Evolutionary conservation across 2,113 vertebrate genomes (phyloP).

Genomic region (Gallinago jamesoni): DNA sequence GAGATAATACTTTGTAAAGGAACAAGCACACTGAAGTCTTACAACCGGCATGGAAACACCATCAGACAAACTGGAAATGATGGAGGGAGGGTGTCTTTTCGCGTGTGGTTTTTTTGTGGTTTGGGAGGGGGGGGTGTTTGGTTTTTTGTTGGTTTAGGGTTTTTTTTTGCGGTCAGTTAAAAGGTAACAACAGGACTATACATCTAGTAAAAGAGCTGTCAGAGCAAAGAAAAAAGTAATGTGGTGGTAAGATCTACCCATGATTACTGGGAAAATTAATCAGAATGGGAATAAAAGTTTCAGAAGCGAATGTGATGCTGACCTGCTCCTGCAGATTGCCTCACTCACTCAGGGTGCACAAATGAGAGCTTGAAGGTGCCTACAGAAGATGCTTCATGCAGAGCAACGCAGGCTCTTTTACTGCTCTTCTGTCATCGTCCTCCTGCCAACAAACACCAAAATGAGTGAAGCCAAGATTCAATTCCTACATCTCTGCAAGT

Average conservation of each 20-base stretch:
- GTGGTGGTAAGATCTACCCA: neutral
- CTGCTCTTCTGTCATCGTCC: neutral
- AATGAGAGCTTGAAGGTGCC: neutral
- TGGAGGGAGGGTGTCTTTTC: neutral
- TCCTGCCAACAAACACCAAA: neutral
- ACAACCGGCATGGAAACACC: neutral
- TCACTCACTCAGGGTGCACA: neutral
- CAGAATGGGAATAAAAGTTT: neutral
- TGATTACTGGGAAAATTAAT: neutral
- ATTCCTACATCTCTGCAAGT: neutral
- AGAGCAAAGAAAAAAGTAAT: neutral
- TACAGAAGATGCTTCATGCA: accelerated
- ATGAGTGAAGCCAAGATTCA: neutral
- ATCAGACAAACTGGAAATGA: neutral
- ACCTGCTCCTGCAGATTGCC: neutral
- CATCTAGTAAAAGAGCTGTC: neutral
- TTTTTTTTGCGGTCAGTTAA: neutral
- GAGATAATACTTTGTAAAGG: neutral
- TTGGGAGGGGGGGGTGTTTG: neutral
- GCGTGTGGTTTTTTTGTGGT: neutral
- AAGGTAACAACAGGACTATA: neutral
- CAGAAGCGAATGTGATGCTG: neutral
- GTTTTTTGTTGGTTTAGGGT: neutral
- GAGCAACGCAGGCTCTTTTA: neutral
- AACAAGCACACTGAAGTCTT: neutral